These are phyloP conservation scores for Perca flavescens DNA, from an alignment of 2,113 vertebrate species.

Conservation along the genomic window DNA sequence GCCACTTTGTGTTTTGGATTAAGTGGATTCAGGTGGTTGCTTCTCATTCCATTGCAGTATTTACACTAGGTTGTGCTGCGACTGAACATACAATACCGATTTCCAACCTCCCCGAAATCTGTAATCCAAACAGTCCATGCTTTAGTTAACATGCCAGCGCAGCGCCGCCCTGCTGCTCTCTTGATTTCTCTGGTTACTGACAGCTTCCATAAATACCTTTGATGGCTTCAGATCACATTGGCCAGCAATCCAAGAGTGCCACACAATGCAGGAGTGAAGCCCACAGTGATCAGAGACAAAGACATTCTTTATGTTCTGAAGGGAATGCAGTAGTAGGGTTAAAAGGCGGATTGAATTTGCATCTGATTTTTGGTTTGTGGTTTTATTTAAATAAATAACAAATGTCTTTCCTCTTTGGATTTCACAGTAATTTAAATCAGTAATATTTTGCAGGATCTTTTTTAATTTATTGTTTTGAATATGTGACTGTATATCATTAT, in stretches of 20 bases:
- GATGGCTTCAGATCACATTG: slow-evolving; percentile 59
- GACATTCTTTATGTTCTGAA: slow-evolving; percentile 12
- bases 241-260: slow-evolving; percentile 41
- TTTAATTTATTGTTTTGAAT: neutral
- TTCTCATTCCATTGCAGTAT: slow-evolving; percentile 47
- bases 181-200: slow-evolving; percentile 60
- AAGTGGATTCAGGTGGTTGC: slow-evolving; percentile 48
- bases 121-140: slow-evolving; percentile 61
- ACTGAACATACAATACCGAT: slow-evolving; percentile 41
- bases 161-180: slow-evolving; percentile 50
- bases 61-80: slow-evolving; percentile 48
- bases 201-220: slow-evolving; percentile 66
- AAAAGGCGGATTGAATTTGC: slow-evolving; percentile 22
- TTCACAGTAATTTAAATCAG: neutral
- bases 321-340: slow-evolving; percentile 7
- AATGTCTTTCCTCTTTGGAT: neutral
- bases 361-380: slow-evolving; percentile 9
- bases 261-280: slow-evolving; percentile 32
- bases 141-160: slow-evolving; percentile 59
- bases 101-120: slow-evolving; percentile 43
- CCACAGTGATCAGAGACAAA: slow-evolving; percentile 32
- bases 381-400: neutral
- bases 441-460: neutral
- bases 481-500: neutral
- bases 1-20: slow-evolving; percentile 52